phyloP scores from a whole-genome alignment of 2,888 invertebrate species.

The Uloborus plumipes region DNA sequence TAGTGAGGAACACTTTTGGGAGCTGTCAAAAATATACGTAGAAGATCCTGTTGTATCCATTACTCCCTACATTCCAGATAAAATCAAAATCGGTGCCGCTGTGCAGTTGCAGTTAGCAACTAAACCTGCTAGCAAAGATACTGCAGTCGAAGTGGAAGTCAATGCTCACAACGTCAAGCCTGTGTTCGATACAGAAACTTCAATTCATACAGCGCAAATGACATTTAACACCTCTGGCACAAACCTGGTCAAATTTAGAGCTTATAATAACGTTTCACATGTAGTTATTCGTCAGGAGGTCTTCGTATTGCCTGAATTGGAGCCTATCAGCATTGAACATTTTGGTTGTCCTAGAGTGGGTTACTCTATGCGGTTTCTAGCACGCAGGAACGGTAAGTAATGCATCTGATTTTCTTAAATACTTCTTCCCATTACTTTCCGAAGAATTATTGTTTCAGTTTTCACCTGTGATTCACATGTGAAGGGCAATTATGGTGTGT shows the following conservation, averaged over 20 bases:
- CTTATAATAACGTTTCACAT: conserved; percentile 29
- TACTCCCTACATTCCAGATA: background rate
- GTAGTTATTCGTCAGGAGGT: background rate
- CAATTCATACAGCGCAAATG: conserved; percentile 6
- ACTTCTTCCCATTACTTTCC: too few species aligned
- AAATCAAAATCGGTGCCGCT: background rate
- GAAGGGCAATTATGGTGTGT: too few species aligned
- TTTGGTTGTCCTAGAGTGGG: conserved; percentile 17
- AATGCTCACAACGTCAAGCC: background rate
- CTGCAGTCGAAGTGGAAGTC: background rate
- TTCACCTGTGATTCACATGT: too few species aligned
- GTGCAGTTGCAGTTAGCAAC: background rate
- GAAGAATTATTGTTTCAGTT: too few species aligned
- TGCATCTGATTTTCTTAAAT: background rate
- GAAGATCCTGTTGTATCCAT: conserved; percentile 16
- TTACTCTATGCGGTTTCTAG: conserved; percentile 5
- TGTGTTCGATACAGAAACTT: background rate
- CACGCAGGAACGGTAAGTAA: conserved; percentile 20
- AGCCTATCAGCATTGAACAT: background rate
- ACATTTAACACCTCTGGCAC: background rate
- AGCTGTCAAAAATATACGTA: conserved; percentile 12
- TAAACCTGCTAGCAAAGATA: background rate
- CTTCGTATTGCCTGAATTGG: conserved; percentile 8
- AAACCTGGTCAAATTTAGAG: conserved; percentile 19
- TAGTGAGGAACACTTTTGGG: background rate